Percentiles rank a stretch among this genome's conserved stretches.
phyloP scores from a whole-genome alignment of 2,797 vertebrate genomes.

The Phataginus tricuspis region DNA sequence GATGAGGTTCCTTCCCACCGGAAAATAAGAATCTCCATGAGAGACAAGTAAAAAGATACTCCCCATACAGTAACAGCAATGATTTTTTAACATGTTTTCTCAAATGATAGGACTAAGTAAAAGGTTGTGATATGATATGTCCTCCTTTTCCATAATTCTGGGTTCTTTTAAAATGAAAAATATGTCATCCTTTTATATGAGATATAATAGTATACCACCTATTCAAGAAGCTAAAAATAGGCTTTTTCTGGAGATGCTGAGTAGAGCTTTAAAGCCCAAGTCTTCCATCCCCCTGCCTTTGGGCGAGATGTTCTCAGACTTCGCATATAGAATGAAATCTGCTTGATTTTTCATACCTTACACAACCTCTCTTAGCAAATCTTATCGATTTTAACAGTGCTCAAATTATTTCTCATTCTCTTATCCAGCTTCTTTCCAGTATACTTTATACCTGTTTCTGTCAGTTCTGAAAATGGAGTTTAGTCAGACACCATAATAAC shows the following conservation, averaged over 20 bases:
- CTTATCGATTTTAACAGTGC: not conserved
- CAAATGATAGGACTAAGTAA: not conserved
- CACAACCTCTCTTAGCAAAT: not conserved
- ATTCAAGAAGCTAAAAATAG: not conserved
- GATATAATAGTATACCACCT: not conserved
- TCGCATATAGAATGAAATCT: not conserved
- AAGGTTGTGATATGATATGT: not conserved
- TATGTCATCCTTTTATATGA: not conserved
- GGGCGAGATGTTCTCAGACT: not conserved
- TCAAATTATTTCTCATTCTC: not conserved
- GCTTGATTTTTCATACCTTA: not conserved
- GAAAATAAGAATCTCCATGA: not conserved
- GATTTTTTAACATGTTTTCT: conserved; percentile 23
- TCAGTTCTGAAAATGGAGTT: conserved; percentile 4
- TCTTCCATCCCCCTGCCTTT: not conserved
- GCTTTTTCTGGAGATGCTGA: conserved; percentile 5
- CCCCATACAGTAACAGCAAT: not conserved
- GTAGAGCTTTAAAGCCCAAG: not conserved
- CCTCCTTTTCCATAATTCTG: not conserved
- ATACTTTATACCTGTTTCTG: not conserved
- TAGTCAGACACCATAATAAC: not conserved
- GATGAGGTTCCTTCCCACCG: not conserved
- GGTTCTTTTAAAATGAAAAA: conserved; percentile 6
- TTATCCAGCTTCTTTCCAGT: not conserved
- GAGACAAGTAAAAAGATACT: not conserved